A percentile compares a stretch with the other conserved stretches of the same genome.
Conservation (phyloP, 2,888 invertebrate genomes). For the Nomada hirtipes region DNA sequence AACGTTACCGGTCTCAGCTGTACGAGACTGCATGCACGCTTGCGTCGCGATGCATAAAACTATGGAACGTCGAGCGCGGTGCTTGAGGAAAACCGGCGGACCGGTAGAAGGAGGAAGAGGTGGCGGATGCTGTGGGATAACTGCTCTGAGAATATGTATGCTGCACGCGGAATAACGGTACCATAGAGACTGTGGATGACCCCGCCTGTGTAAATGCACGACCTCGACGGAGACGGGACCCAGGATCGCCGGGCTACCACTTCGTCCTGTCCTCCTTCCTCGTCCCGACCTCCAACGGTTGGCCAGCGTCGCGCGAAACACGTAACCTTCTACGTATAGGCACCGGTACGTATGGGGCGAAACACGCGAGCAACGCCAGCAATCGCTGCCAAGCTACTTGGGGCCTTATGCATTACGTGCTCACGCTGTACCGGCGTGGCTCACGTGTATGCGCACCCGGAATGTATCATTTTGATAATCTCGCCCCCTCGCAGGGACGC, state of each 20-base stretch:
- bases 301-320: slow-evolving; percentile 39
- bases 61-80: slow-evolving; percentile 49
- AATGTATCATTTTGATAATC: slow-evolving; percentile 60
- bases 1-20: slow-evolving; percentile 45
- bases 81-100: slow-evolving; percentile 9
- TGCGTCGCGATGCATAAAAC: slow-evolving; percentile 58
- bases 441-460: slow-evolving; percentile 37
- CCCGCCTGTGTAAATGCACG: slow-evolving; percentile 82
- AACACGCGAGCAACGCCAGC: slow-evolving; percentile 70
- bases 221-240: slow-evolving; percentile 77
- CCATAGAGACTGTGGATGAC: slow-evolving; percentile 79
- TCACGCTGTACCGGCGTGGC: slow-evolving; percentile 24
- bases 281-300: slow-evolving; percentile 7
- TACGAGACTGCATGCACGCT: slow-evolving; percentile 32
- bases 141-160: slow-evolving; percentile 76
- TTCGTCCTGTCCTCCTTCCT: slow-evolving; percentile 23
- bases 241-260: slow-evolving; percentile 55
- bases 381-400: slow-evolving; percentile 43
- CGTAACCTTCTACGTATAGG: slow-evolving; percentile 52
- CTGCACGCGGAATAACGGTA: slow-evolving; percentile 79
- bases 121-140: slow-evolving; percentile 56
- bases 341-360: slow-evolving; percentile 66
- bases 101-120: neutral
- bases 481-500: slow-evolving; percentile 28
- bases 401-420: slow-evolving; percentile 51